A percentile compares a stretch with the other conserved stretches of the same genome.
These are phyloP conservation scores for Chymomyza amoena DNA, from an alignment of 2,888 invertebrate species.

Conservation along the genomic window DNA sequence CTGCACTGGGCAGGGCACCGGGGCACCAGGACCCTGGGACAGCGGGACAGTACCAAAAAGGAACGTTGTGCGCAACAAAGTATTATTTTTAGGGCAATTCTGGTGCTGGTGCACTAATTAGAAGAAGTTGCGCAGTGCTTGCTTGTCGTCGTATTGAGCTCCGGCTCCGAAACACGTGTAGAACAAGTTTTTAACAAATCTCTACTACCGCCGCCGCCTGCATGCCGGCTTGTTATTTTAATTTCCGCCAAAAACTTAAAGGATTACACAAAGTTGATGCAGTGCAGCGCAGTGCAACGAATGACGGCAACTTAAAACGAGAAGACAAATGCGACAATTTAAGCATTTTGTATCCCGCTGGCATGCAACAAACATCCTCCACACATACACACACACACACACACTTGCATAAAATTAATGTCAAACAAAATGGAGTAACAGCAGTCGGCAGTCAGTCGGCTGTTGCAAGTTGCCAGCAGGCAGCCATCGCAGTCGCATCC, in stretches of 20 bases:
- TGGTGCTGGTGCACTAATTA: slow-evolving; percentile 53
- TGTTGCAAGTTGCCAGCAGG: slow-evolving; percentile 31
- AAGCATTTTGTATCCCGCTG: slow-evolving; percentile 69
- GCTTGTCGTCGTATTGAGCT: not conserved
- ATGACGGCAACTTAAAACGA: slow-evolving; percentile 59
- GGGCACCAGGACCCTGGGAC: too few relatives aligned
- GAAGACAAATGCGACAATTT: slow-evolving; percentile 74
- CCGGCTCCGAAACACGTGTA: slow-evolving; percentile 51
- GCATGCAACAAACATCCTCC: slow-evolving; percentile 48
- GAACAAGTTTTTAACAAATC: slow-evolving; percentile 59
- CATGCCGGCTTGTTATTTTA: slow-evolving; percentile 64
- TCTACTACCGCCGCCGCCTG: slow-evolving; percentile 20
- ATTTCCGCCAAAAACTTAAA: slow-evolving; percentile 74
- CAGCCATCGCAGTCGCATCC: slow-evolving; percentile 28
- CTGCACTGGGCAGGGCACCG: slow-evolving; percentile 7
- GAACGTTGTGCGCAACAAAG: slow-evolving; percentile 55
- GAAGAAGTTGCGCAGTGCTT: slow-evolving; percentile 39
- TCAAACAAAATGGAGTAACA: slow-evolving; percentile 69
- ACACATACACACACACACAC: slow-evolving; percentile 5
- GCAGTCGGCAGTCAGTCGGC: slow-evolving; percentile 43
- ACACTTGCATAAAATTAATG: slow-evolving; percentile 72
- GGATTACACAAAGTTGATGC: slow-evolving; percentile 73
- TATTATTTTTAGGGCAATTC: not conserved
- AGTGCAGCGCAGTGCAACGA: slow-evolving; percentile 29
- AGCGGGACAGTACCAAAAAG: too few relatives aligned